Evolutionary conservation across 2,888 invertebrate genomes (phyloP), one percentile per base, ranked within the genome.

Genomic region (Acrobeloides nanus): DNA sequence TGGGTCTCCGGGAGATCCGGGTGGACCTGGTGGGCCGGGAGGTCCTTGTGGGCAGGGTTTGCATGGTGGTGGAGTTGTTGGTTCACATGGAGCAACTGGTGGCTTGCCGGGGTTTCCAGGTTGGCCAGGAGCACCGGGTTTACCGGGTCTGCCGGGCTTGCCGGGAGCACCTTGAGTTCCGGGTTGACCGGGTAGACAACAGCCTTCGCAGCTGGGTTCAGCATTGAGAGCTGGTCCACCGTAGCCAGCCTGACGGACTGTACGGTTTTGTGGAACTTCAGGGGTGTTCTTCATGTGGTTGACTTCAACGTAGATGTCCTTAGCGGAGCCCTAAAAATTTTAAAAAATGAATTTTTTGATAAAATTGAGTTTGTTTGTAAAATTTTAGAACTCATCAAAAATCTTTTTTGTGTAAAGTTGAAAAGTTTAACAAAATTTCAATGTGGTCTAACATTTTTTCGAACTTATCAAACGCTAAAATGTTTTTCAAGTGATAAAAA

Each of bases 291-390:
- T 66, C 61, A 66, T 62, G 50, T 62, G 61, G 53, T 61, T 62
- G 33, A 66, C 66, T 41, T 66, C 66, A 31, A 62, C 59, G 52
- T 57, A 66, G 49, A 66, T 66, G 51, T 66, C 66, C 57, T 66
- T 66, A 31, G 66, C 66, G 25, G 66, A 66, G 44, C 66, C 66
- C 64, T 66, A 38, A 37, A 12, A 23, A 35, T 15, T n/a, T n/a
- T n/a, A n/a, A n/a, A n/a, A n/a, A n/a, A n/a, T n/a, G n/a, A n/a
- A n/a, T n/a, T n/a, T n/a, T n/a, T n/a, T n/a, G n/a, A n/a, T n/a
- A n/a, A n/a, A 46, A 21, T 12, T n/a, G n/a, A n/a, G n/a, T n/a
- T n/a, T n/a, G n/a, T n/a, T n/a, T n/a, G n/a, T n/a, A n/a, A n/a
- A n/a, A n/a, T n/a, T n/a, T n/a, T n/a, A n/a, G n/a, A n/a, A n/a